Base-by-base conservation (phyloP, 2,888 invertebrate species). In the Platypus cylindrus region DNA sequence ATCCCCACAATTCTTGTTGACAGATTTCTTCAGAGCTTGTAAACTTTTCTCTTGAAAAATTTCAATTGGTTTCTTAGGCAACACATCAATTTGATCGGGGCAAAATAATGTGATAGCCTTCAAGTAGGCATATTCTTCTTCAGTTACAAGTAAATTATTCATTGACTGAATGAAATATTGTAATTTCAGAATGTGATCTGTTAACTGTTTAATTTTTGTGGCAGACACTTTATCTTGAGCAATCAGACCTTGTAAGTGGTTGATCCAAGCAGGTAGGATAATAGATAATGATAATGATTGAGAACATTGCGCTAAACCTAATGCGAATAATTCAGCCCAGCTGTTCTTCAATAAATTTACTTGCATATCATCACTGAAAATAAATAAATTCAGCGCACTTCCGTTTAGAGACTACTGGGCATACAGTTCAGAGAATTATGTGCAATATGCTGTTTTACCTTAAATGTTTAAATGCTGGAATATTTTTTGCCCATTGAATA, bases 311-410 rank as follows among this genome's bases (percentile, higher is more conserved):
- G 89, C 82, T 44, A 97, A 67, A 0, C 93, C 93, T 18, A 97
- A 68, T 2, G 84, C 79, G 59, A 97, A 87, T 40, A 97, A 60
- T 55, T 93, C 89, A 38, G 89, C 78, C 95, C 95, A 97, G 51
- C 86, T 84, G 35, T 78, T 77, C 55, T 85, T 80, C 43, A 95
- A 70, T 24, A 95, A 63, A 1, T 77, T 71, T 47, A 84, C 80
- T 66, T 94, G 90, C 34, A 80, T 71, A 43, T 89, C 86, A 38
- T 77, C 71, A 38, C 89, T 85, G 62, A 37, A 68, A 65, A 30
- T 46, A 39, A 39, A 38, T 35, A 32, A 30, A 29, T n/a, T 31
- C 16, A 28, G 7, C 5, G 16, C 13, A 28, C 16, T 7, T 28
- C 8, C 16, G 8, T 11, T 11, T 17, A 8, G 23, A 33, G n/a